A percentile compares a stretch with the other conserved stretches of the same genome.
phyloP scores from a whole-genome alignment of 2,797 vertebrate genomes.

The Paramormyrops hopkinsi region DNA sequence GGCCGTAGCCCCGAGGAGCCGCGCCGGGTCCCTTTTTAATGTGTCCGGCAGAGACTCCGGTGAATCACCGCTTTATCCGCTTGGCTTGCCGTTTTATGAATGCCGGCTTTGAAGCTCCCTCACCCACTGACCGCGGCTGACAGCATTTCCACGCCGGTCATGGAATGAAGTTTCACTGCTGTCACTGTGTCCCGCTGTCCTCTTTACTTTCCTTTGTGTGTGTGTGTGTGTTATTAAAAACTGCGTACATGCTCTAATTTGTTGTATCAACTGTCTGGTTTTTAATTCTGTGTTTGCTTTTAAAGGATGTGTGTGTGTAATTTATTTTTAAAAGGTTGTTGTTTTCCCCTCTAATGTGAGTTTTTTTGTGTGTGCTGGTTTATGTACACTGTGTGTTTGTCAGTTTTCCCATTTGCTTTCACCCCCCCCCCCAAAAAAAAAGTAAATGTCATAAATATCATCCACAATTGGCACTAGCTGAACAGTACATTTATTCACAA shows the following conservation, averaged over 20 bases:
- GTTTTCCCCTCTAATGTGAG: neutral
- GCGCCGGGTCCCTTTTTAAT: neutral
- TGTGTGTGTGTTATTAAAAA: neutral
- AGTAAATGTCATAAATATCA: neutral
- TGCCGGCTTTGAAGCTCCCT: neutral
- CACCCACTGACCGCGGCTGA: neutral
- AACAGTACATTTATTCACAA: neutral
- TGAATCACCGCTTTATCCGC: conserved; percentile 10
- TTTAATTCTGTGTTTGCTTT: neutral
- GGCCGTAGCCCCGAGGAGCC: neutral
- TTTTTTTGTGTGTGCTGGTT: neutral
- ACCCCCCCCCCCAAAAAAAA: no score
- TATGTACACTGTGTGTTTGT: neutral
- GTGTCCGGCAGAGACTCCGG: neutral
- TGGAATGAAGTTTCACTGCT: neutral
- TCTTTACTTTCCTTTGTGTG: neutral
- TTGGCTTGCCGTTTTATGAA: neutral
- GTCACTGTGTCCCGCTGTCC: neutral
- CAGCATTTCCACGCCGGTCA: neutral
- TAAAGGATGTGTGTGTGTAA: neutral
- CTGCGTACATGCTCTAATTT: neutral
- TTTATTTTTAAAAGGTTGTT: neutral
- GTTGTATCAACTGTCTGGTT: neutral
- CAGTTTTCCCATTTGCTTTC: neutral
- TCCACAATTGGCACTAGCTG: neutral